Percentiles rank a stretch among this genome's conserved stretches.
Evolutionary conservation across 1,140 invertebrate genomes (phyloP).

Genomic region (Drosophila pachea): DNA sequence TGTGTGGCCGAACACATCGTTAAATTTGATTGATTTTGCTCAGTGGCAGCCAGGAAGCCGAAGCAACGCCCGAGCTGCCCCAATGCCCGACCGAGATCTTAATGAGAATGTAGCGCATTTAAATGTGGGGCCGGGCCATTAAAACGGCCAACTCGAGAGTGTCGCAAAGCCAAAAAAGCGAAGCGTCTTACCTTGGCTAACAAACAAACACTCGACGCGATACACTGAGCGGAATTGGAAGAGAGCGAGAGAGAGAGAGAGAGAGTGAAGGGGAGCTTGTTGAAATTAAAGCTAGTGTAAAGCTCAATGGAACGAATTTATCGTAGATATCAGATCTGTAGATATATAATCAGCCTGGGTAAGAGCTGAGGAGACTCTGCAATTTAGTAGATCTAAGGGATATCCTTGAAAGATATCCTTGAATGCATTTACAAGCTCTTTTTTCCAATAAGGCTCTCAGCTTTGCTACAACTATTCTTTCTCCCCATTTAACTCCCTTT

Average conservation of each 20-base stretch:
- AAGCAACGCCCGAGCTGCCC: conserved; percentile 32
- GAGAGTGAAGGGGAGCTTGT: too few relatives aligned
- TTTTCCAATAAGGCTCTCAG: neutral
- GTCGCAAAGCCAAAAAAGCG: conserved; percentile 25
- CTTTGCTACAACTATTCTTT: neutral
- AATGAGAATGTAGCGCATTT: conserved; percentile 71
- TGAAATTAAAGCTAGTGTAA: too few relatives aligned
- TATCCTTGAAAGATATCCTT: too few relatives aligned
- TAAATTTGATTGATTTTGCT: conserved; percentile 74
- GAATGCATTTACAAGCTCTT: too few relatives aligned
- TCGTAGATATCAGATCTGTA: neutral
- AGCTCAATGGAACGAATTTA: neutral
- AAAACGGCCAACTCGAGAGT: conserved; percentile 31
- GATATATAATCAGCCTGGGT: too few relatives aligned
- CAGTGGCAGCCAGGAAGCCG: conserved; percentile 53
- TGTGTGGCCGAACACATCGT: conserved; percentile 57
- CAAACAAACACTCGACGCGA: neutral
- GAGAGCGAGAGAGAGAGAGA: too few relatives aligned
- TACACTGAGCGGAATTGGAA: conserved; percentile 7
- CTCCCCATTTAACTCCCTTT: neutral
- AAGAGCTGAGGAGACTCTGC: neutral
- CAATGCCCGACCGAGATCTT: conserved; percentile 46
- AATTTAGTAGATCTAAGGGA: too few relatives aligned
- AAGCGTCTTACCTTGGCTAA: conserved; percentile 34
- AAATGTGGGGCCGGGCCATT: conserved; percentile 61